Percentiles rank a stretch among this genome's conserved stretches.
These are phyloP conservation scores for Drosophila lutescens DNA, from an alignment of 2,888 invertebrate genomes.

Conservation along the genomic window DNA sequence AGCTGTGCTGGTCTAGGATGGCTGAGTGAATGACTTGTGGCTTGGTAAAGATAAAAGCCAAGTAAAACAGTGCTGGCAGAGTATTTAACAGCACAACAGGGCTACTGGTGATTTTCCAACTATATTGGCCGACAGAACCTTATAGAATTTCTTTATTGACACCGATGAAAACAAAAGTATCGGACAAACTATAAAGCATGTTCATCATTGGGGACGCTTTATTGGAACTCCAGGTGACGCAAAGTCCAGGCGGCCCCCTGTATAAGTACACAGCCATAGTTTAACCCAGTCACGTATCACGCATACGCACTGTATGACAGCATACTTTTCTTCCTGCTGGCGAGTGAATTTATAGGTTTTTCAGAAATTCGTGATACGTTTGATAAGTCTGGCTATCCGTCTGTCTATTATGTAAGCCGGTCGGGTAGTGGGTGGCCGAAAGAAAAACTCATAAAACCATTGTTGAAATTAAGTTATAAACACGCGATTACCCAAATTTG, in stretches of 20 bases:
- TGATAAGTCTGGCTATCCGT: slow-evolving; percentile 55
- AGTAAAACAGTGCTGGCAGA: not conserved
- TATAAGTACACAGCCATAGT: slow-evolving; percentile 29
- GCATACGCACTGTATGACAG: slow-evolving; percentile 68
- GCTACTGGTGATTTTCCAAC: not conserved
- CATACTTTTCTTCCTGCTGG: slow-evolving; percentile 49
- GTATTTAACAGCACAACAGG: not conserved
- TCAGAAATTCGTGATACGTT: slow-evolving; percentile 64
- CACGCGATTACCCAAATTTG: slow-evolving; percentile 65
- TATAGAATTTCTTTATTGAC: slow-evolving; percentile 54
- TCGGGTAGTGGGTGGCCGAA: slow-evolving; percentile 29
- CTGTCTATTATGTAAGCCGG: slow-evolving; percentile 55
- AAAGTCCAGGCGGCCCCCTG: slow-evolving; percentile 18
- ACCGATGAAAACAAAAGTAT: slow-evolving; percentile 30
- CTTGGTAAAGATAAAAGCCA: slow-evolving; percentile 4
- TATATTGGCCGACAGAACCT: slow-evolving; percentile 18
- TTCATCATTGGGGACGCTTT: slow-evolving; percentile 7
- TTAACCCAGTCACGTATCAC: slow-evolving; percentile 62
- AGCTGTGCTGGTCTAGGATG: slow-evolving; percentile 12
- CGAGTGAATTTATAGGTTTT: slow-evolving; percentile 42
- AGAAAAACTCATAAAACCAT: slow-evolving; percentile 61
- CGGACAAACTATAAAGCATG: slow-evolving; percentile 6
- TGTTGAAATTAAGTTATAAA: slow-evolving; percentile 53
- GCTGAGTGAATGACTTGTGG: slow-evolving; percentile 13
- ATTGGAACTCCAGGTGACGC: slow-evolving; percentile 46